Conservation (phyloP, 2,888 invertebrate species). For the Bhutanitis thaidina region DNA sequence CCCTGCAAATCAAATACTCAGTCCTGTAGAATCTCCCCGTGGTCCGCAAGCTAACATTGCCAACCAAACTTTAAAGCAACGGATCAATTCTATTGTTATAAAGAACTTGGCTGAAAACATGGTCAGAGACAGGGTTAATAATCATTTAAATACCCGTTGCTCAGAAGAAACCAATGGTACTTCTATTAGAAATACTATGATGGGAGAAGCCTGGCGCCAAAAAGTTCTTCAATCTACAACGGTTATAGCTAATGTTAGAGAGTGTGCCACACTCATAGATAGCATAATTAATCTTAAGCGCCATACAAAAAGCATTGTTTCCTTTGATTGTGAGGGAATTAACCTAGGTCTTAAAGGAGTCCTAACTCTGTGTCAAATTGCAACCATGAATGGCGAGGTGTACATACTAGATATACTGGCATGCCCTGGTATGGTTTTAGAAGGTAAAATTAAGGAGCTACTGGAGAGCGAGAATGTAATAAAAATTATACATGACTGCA, state of each 20-base stretch:
- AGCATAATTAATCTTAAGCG: constrained; percentile 83
- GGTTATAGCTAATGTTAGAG: constrained; percentile 88
- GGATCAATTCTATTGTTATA: constrained; percentile 92
- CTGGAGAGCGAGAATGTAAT: constrained; percentile 89
- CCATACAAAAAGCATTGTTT: constrained; percentile 82
- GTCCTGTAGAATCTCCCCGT: constrained; percentile 73
- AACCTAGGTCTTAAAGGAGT: constrained; percentile 94
- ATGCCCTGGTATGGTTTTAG: constrained; percentile 87
- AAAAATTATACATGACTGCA: constrained; percentile 95
- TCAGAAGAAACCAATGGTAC: constrained; percentile 67
- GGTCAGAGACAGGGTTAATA: constrained; percentile 72
- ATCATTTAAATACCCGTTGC: constrained; percentile 67
- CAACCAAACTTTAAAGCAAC: constrained; percentile 91
- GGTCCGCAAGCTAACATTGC: constrained; percentile 74
- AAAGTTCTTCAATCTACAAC: constrained; percentile 90
- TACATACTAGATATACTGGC: constrained; percentile 94
- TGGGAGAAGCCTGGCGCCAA: constrained; percentile 89
- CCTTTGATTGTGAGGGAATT: constrained; percentile 96
- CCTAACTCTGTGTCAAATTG: constrained; percentile 91
- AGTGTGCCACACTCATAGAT: constrained; percentile 87
- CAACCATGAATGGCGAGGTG: constrained; percentile 89
- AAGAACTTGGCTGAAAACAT: constrained; percentile 94
- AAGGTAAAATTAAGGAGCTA: constrained; percentile 88
- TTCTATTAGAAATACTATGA: constrained; percentile 63
- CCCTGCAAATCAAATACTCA: constrained; percentile 73